Conservation (phyloP, 2,888 invertebrate species). For the Drosophila birchii region DNA sequence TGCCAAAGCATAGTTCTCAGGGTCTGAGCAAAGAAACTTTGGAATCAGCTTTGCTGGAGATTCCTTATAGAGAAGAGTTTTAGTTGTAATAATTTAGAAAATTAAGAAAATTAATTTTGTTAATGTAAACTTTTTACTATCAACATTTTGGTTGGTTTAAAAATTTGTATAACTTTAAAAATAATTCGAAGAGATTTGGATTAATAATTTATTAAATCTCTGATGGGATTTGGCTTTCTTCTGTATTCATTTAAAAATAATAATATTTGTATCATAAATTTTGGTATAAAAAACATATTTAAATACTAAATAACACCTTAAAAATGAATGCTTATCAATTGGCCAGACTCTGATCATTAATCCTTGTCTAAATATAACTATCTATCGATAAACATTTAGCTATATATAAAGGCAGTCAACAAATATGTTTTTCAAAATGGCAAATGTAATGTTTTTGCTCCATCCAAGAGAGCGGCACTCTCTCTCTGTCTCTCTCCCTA, state of each 20-base stretch:
- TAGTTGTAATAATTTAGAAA: not conserved
- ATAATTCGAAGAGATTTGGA: too few relatives aligned
- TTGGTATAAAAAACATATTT: not conserved
- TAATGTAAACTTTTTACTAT: too few relatives aligned
- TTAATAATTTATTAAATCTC: too few relatives aligned
- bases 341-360: not conserved
- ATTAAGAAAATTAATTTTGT: too few relatives aligned
- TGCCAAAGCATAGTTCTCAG: conserved; percentile 27
- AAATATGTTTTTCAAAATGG: conserved; percentile 10
- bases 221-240: too few relatives aligned
- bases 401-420: not conserved
- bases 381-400: conserved; percentile 11
- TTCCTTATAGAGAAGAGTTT: conserved; percentile 7
- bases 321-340: not conserved
- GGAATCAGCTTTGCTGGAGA: not conserved
- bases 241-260: too few relatives aligned
- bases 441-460: conserved; percentile 8
- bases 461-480: conserved; percentile 10
- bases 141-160: too few relatives aligned
- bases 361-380: not conserved
- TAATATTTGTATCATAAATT: not conserved
- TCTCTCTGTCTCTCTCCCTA: conserved; percentile 27
- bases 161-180: too few relatives aligned
- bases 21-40: not conserved
- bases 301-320: not conserved